Evolutionary conservation across 2,113 vertebrate species (phyloP).

Genomic region (Carlito syrichta): DNA sequence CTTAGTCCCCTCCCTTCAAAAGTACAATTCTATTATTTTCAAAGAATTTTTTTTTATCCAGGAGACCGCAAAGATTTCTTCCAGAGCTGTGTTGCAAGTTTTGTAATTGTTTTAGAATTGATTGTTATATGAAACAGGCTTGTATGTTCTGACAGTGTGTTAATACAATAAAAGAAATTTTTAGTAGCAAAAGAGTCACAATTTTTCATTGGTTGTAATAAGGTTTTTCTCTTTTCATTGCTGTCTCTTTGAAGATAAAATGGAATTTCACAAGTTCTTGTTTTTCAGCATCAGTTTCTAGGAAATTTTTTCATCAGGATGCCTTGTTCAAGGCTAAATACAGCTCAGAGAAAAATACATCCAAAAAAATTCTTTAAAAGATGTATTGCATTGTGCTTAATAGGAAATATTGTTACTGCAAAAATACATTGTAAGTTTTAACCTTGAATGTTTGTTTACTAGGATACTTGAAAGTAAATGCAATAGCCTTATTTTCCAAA

Average conservation of each 20-base stretch:
- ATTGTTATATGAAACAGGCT: slow-evolving; percentile 44
- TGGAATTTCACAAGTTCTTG: slow-evolving; percentile 67
- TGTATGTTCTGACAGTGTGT: slow-evolving; percentile 59
- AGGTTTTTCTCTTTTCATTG: slow-evolving; percentile 35
- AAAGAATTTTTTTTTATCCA: slow-evolving; percentile 23
- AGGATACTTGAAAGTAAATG: slow-evolving; percentile 48
- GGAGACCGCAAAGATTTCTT: neutral
- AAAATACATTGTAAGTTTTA: slow-evolving; percentile 69
- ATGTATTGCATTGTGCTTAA: slow-evolving; percentile 67
- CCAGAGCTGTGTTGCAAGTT: neutral
- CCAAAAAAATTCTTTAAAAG: slow-evolving; percentile 60
- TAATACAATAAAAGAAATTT: slow-evolving; percentile 69
- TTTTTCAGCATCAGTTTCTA: slow-evolving; percentile 55
- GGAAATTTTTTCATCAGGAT: slow-evolving; percentile 54
- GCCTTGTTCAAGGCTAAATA: slow-evolving; percentile 73
- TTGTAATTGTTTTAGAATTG: slow-evolving; percentile 74
- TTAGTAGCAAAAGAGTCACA: slow-evolving; percentile 59
- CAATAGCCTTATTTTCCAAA: slow-evolving; percentile 60
- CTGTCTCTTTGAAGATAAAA: slow-evolving; percentile 71
- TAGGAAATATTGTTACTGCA: slow-evolving; percentile 68
- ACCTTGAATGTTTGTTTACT: slow-evolving; percentile 68
- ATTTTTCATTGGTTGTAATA: slow-evolving; percentile 59
- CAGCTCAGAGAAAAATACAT: slow-evolving; percentile 49
- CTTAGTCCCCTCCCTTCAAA: neutral
- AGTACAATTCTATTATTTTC: slow-evolving; percentile 23